Conservation (phyloP, 92 coral and sea anemone species). For the Paramuricea clavata region DNA sequence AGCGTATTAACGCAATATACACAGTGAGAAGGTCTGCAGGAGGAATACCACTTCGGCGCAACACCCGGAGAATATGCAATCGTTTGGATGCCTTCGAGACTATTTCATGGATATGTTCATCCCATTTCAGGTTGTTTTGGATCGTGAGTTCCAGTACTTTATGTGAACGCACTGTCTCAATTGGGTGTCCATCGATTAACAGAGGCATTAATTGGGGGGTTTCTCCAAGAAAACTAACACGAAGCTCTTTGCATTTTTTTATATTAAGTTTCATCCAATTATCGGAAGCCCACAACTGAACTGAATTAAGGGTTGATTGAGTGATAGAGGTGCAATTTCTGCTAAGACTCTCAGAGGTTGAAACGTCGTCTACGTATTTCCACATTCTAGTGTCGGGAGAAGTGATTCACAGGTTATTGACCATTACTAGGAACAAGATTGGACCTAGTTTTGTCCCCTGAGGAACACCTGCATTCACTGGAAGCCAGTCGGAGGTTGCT, state of each 20-base stretch:
- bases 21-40: constrained; percentile 11
- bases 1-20: constrained; percentile 43
- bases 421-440: constrained; percentile 34
- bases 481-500: constrained; percentile 49
- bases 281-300: constrained; percentile 29
- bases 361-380: constrained; percentile 57
- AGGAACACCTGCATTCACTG: constrained; percentile 61
- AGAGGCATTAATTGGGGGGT: constrained; percentile 32
- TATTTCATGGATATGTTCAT: constrained; percentile 19
- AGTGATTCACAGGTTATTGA: constrained; percentile 38
- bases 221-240: constrained; percentile 40
- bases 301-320: constrained; percentile 25
- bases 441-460: constrained; percentile 42
- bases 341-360: constrained; percentile 36
- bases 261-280: constrained; percentile 40
- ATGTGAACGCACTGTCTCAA: constrained; percentile 61
- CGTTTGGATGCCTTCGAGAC: constrained; percentile 43
- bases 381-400: constrained; percentile 45
- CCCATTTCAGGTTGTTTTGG: constrained; percentile 50
- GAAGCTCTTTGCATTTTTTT: constrained; percentile 47
- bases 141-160: constrained; percentile 38
- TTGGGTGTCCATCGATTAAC: constrained; percentile 35
- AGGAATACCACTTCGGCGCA: constrained; percentile 59
- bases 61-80: constrained; percentile 35
- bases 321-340: neutral